These are phyloP conservation scores for Calliphora vomitoria DNA, from an alignment of 2,888 invertebrate genomes.

Conservation along the genomic window DNA sequence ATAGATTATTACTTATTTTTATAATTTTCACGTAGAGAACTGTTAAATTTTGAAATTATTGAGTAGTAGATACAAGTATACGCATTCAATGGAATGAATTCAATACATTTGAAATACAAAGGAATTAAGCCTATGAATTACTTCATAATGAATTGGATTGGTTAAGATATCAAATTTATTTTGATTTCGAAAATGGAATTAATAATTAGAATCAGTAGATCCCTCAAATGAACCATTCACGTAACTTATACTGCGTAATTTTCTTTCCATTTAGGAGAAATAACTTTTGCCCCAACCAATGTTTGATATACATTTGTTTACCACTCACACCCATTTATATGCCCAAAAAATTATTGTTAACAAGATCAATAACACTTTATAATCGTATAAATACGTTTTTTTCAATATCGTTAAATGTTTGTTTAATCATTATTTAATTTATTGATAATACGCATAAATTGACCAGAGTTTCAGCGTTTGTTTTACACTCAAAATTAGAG, in stretches of 20 bases:
- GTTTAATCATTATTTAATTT: background rate
- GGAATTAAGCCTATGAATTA: too few species aligned
- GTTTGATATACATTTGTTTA: background rate
- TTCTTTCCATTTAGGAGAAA: background rate
- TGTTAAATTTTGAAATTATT: too few species aligned
- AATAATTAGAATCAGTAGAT: too few species aligned
- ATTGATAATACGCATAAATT: background rate
- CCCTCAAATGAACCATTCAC: background rate
- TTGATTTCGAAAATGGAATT: too few species aligned
- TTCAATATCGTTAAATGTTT: background rate
- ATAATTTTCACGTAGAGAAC: too few species aligned
- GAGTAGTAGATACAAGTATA: too few species aligned
- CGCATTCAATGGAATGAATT: too few species aligned
- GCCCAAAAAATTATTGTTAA: background rate
- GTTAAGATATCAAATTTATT: too few species aligned
- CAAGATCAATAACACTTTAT: slow-evolving; percentile 2
- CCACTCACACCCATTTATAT: background rate
- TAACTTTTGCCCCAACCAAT: background rate
- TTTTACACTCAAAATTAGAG: background rate
- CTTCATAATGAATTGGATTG: too few species aligned
- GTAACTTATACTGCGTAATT: too few species aligned
- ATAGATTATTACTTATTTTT: too few species aligned
- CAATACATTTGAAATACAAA: too few species aligned
- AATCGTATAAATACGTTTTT: background rate
- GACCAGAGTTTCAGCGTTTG: background rate